Evolutionary conservation across 2,888 invertebrate species (phyloP).

Genomic region (Oligia fasciuncula): DNA sequence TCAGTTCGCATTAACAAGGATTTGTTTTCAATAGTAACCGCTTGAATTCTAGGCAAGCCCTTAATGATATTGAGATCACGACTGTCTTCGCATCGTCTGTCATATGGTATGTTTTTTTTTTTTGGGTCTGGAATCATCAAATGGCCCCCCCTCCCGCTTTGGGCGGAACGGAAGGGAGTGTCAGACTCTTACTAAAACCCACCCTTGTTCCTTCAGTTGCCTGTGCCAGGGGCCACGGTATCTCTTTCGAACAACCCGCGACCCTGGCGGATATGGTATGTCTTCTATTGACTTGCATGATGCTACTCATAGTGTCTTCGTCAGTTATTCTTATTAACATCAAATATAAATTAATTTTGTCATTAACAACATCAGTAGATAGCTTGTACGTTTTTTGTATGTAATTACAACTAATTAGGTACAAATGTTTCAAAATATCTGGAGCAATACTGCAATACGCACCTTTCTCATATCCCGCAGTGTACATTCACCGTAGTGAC

Average conservation of each 20-base stretch:
- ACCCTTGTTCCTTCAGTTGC: no score
- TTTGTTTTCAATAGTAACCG: neutral
- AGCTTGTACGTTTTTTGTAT: neutral
- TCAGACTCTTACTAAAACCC: no score
- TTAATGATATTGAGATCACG: neutral
- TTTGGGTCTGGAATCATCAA: no score
- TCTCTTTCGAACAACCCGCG: no score
- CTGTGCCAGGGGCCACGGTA: no score
- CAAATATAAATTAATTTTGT: neutral
- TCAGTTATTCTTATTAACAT: neutral
- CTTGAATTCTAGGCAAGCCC: neutral
- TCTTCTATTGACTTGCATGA: neutral
- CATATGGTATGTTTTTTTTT: neutral
- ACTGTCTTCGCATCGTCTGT: neutral
- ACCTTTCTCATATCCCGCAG: conserved; percentile 34
- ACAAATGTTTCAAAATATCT: conserved; percentile 23
- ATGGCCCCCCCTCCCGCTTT: no score
- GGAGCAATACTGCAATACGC: conserved; percentile 32
- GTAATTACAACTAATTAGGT: neutral
- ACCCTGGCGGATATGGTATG: neutral
- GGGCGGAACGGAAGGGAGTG: no score
- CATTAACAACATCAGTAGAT: neutral
- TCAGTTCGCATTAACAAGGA: neutral
- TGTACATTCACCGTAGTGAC: conserved; percentile 40
- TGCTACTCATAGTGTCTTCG: neutral